Base-by-base conservation (phyloP, 2,797 vertebrate species). In the Cetoscarus ocellatus region DNA sequence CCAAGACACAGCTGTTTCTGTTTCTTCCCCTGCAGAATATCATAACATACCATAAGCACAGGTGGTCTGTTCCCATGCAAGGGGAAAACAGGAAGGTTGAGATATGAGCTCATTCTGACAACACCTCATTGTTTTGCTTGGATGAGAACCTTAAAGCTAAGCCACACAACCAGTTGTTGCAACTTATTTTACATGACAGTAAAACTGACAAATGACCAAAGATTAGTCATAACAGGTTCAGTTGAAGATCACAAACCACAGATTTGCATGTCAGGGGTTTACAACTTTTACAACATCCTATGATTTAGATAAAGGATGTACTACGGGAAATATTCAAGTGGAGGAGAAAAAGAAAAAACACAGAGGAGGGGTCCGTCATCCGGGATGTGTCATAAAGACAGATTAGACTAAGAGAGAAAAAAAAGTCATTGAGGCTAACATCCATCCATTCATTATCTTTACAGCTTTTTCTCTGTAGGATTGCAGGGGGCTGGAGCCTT, bases 41-140 rank as follows among this genome's bases (percentile, higher is more conserved):
- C 64, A 78, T 10, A 78, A 88, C 67, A 79, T 64, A 52, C 54
- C 18, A n/a, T 58, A 48, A 60, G 52, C 68, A 57, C 61, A 70
- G 47, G 75, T 60, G 61, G 61, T 75, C 61, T 1, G n/a, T 79
- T 90, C 82, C 40, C 86, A 86, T 75, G 79, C 47, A n/a, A 67
- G 40, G 6, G 27, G 10, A 7, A 3, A 66, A 65, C 14, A 65
- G 51, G 49, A 57, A 61, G 48, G 52, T 50, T 10, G 44, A 67
- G 27, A 62, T 52, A 38, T 67, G 70, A 81, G 59, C 52, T 58
- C 3, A 13, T 69, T 51, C 56, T 67, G 6, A 77, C 70, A 77
- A 80, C 61, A 73, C 52, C n/a, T 3, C 17, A 3, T 55, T 84
- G 78, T 87, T 87, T 82, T 53, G 54, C 56, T 71, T 78, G 58